Evolutionary conservation across 2,888 invertebrate genomes (phyloP), one percentile per base, ranked within the genome.

Genomic region (Morpho helenor): DNA sequence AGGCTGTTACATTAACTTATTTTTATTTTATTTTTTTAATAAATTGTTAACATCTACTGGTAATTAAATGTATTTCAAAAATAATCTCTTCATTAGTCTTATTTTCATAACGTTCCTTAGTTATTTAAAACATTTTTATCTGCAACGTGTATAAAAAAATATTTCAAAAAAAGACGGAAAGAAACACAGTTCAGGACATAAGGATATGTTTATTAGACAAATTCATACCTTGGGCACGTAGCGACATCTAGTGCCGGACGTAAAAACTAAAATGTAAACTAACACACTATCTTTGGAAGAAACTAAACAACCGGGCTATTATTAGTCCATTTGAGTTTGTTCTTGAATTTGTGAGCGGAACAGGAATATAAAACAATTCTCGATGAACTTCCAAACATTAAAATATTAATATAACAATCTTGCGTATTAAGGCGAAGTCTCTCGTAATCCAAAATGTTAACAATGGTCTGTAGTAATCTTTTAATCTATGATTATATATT

Each of bases 181-280:
- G 73, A 76, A 77, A 79, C 70, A 73, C 73, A 73, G n/a, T 64
- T 76, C 74, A 74, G 76, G 82, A 82, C 86, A 31, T 31, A 31
- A 84, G 78, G 88, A 89, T 89, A 88, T 89, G 89, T 88, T 88
- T 88, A 89, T 87, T 88, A 87, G 82, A 88, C 85, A 87, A 81
- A 84, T 81, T 84, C 82, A 83, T 84, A 84, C 79, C 78, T 76
- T 76, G 68, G 75, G 73, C 84, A 75, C 75, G 73, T 61, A 61
- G 64, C 66, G 60, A 70, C 73, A 71, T 56, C 64, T 65, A 67
- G 76, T 70, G 77, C 76, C 79, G 71, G 74, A 73, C 71, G 74
- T 79, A 65, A 56, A 75, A 76, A 79, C 79, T 76, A 79, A 82
- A 82, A 80, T 76, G 77, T 81, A 80, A 77, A 82, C 77, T 87